Percentiles rank a stretch among this genome's conserved stretches.
These are phyloP conservation scores for Dicentrarchus labrax DNA, from an alignment of 2,113 vertebrate species.

Conservation along the genomic window DNA sequence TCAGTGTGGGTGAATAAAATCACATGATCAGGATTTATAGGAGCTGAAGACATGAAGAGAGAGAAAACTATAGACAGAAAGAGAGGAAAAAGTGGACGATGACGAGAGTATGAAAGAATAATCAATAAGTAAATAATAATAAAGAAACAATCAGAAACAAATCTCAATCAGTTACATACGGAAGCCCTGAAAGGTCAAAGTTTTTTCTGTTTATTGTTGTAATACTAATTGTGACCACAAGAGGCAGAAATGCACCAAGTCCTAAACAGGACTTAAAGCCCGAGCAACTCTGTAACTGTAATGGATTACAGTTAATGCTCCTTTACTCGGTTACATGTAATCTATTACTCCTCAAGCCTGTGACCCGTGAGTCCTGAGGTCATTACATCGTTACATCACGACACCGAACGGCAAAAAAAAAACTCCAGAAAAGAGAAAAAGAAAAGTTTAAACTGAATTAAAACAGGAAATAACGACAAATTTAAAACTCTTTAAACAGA, in stretches of 20 bases:
- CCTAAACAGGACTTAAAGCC: too few species aligned
- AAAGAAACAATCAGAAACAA: too few species aligned
- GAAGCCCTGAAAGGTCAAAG: too few species aligned
- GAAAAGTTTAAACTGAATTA: neutral
- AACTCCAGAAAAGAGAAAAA: neutral
- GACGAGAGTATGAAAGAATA: neutral
- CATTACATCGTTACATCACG: neutral
- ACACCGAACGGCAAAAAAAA: neutral
- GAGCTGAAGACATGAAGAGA: neutral
- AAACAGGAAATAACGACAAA: neutral
- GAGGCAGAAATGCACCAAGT: too few species aligned
- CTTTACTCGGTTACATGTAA: too few species aligned
- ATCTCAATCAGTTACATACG: too few species aligned
- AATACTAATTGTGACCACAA: too few species aligned
- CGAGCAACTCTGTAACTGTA: too few species aligned
- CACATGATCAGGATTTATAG: neutral
- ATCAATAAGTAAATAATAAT: neutral
- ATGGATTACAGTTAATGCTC: too few species aligned
- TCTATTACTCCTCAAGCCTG: too few species aligned
- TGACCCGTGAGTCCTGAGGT: neutral
- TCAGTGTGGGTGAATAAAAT: neutral
- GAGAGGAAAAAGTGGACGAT: neutral
- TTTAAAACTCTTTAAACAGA: constrained; percentile 6
- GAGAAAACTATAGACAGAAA: neutral
- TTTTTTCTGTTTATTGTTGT: too few species aligned